Conservation (phyloP, 2,797 vertebrate species). For the Myripristis jacobus region DNA sequence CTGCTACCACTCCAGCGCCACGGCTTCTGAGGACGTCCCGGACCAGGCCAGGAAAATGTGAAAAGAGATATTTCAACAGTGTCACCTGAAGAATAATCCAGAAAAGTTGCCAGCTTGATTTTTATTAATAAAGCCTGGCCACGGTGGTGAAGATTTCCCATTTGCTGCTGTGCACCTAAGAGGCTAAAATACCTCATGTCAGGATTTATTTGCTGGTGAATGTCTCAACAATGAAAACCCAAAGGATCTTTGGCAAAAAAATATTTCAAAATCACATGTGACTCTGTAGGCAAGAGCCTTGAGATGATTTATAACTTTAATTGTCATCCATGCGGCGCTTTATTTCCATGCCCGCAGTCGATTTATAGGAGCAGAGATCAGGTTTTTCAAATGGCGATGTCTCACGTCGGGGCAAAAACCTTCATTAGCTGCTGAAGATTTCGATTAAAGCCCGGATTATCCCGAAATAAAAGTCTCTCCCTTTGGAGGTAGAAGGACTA, state of each 20-base stretch:
- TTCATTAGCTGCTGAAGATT: background rate
- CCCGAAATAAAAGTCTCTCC: background rate
- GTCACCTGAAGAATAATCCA: background rate
- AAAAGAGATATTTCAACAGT: background rate
- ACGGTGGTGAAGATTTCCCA: background rate
- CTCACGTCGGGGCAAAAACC: too few relatives aligned
- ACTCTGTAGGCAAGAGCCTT: background rate
- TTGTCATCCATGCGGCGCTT: background rate
- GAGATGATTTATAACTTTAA: background rate
- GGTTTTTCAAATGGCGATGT: background rate
- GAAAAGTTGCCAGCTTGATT: background rate
- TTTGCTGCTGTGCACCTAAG: constrained; percentile 2
- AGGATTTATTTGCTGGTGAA: background rate
- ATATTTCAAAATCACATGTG: background rate
- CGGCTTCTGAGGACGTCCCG: constrained; percentile 5
- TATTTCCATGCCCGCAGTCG: background rate
- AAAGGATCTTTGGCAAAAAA: too few relatives aligned
- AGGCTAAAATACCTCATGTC: background rate
- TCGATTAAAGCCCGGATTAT: background rate
- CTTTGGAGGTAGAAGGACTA: background rate
- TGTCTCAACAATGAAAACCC: background rate
- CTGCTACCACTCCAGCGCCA: constrained; percentile 16
- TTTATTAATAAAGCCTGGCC: background rate
- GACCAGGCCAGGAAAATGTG: background rate
- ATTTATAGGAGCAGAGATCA: background rate